Base-by-base conservation (phyloP, 2,113 vertebrate species). In the Proterorhinus semilunaris region DNA sequence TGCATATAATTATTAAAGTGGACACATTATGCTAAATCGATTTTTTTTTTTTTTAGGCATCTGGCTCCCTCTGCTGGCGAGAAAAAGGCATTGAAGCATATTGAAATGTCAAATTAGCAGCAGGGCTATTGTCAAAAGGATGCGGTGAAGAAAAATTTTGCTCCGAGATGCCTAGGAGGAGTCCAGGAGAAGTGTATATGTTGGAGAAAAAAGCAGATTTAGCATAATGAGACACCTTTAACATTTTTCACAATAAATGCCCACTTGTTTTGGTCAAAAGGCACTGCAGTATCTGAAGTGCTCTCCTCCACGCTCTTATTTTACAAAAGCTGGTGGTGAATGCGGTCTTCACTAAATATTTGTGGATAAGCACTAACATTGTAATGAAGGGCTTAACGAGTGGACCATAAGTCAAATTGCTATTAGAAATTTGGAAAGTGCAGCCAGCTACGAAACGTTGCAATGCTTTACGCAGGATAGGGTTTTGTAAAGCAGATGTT, bases 251-350 rank as follows among this genome's bases (percentile, higher is more conserved):
- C 36, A n/a, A 61, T 61, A 61, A 61, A 61, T 61, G 58, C 58
- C 58, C 58, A 43, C 54, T 57, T n/a, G 58, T 44, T 61, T 61
- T 61, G 36, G 42, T 61, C 58, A 61, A 61, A 51, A 61, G 58
- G 58, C 58, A 61, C 58, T 43, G 42, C 42, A 61, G 44, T 10
- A 15, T 61, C 36, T 45, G 58, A 15, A 45, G 15, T 43, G 42
- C 58, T 44, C 58, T n/a, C 17, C 53, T 11, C 7, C 17, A 1
- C 42, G 15, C 42, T 45, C 7, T 61, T 61, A 42, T 7, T 58
- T 58, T 58, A 8, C 8, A 57, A 57, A 57, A 57, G 17, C 54
- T 5, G 9, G 6, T 54, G 7, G 46, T 7, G 7, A 54, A 17
- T 52, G 54, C 21, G 1, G 11, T 57, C 6, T 57, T 36, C 9